Evolutionary conservation across 2,797 vertebrate genomes (phyloP).

Genomic region (Numenius phaeopus): DNA sequence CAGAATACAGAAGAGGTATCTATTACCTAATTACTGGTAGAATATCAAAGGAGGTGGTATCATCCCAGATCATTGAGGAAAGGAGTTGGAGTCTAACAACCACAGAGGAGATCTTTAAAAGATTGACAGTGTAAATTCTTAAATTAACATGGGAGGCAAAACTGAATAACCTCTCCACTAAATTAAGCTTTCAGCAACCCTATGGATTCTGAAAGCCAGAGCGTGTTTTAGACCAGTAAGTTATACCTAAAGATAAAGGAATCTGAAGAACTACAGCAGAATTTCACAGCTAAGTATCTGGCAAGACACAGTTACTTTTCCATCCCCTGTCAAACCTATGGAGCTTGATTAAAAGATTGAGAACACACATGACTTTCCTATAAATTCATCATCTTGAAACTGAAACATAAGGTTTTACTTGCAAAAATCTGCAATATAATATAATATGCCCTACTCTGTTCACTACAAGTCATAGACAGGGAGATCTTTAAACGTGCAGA

Average conservation of each 20-base stretch:
- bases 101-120: background rate
- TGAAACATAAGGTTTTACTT: background rate
- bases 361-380: background rate
- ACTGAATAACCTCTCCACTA: background rate
- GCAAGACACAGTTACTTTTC: background rate
- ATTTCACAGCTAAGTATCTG: background rate
- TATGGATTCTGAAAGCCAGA: background rate
- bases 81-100: background rate
- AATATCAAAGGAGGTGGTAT: background rate
- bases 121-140: background rate
- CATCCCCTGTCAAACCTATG: background rate
- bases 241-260: background rate
- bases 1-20: background rate
- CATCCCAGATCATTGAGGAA: background rate
- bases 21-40: background rate
- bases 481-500: background rate
- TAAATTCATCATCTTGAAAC: background rate
- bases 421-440: background rate
- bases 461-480: background rate
- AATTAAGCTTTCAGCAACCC: background rate
- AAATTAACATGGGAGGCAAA: background rate
- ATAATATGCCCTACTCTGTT: background rate
- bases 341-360: background rate
- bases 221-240: background rate
- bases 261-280: background rate